Evolutionary conservation across 2,797 vertebrate species (phyloP), one percentile per base, ranked within the genome.

Genomic region (Notolepis coatsorum): DNA sequence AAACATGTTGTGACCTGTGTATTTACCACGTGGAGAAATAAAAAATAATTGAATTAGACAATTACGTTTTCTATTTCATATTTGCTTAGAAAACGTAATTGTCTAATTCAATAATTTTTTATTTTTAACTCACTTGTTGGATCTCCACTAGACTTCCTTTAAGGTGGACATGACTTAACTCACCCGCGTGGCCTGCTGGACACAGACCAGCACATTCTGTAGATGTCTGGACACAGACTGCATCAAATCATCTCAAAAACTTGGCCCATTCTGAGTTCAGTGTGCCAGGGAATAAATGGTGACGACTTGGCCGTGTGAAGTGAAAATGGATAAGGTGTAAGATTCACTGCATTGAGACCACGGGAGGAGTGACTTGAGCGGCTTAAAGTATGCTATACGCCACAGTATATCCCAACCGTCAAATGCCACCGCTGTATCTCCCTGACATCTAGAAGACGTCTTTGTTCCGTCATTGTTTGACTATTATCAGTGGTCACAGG

Each of bases 181-280:
- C 65, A 58, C 73, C 43, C 41, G 66, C 71, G 8, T 66, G 64
- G 73, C 69, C 75, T 62, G 3, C n/a, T 1, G 63, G 15, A 61
- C 64, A 48, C 71, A 42, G 53, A 50, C 42, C 28, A 1, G 48
- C 67, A 51, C 71, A 52, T 80, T 79, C 75, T 76, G 71, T 67
- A 43, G 70, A 53, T 20, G 51, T 52, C 67, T 59, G 68, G 61
- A 69, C 61, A 39, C 47, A 27, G 35, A 35, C 52, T 42, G 68
- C 72, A 73, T 81, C 82, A 79, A 77, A 81, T 86, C 71, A 73
- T 82, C 77, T 70, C 76, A 80, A n/a, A 76, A 77, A 80, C 81
- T 51, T 81, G 75, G 74, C 76, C 45, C 35, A 1, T 43, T 56
- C 71, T 5, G 65, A 71, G 70, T 65, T 69, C 71, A 71, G 61